Conservation (phyloP, 2,888 invertebrate species). For the Subacronicta megacephala region DNA sequence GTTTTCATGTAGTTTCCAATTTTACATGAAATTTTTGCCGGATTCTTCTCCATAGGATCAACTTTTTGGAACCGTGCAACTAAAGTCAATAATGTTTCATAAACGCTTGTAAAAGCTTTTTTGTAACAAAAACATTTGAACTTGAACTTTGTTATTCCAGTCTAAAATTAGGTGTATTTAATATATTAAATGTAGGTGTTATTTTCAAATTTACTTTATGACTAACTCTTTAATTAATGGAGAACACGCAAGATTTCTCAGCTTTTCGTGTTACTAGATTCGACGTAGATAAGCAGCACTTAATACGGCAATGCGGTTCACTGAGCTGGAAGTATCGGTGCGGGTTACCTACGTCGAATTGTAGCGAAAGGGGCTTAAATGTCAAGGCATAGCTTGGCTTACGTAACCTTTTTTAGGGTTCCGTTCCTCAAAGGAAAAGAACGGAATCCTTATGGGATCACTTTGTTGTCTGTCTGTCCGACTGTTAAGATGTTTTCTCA, state of each 20-base stretch:
- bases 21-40: too few relatives aligned
- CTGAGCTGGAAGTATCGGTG: slow-evolving; percentile 48
- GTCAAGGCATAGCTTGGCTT: slow-evolving; percentile 30
- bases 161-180: too few relatives aligned
- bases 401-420: slow-evolving; percentile 45
- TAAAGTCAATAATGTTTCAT: too few relatives aligned
- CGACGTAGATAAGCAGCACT: slow-evolving; percentile 40
- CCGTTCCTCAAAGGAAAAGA: too few relatives aligned
- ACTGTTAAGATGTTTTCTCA: too few relatives aligned
- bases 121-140: slow-evolving; percentile 28
- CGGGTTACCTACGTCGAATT: slow-evolving; percentile 53
- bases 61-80: too few relatives aligned
- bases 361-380: slow-evolving; percentile 42
- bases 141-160: slow-evolving; percentile 28
- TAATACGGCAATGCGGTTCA: slow-evolving; percentile 40
- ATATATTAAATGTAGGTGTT: too few relatives aligned
- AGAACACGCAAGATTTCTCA: slow-evolving; percentile 18
- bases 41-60: too few relatives aligned
- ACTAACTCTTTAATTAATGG: slow-evolving; percentile 11
- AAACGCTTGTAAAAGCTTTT: too few relatives aligned
- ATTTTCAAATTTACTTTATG: slow-evolving; percentile 21
- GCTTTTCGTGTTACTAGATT: slow-evolving; percentile 20
- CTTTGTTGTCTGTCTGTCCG: too few relatives aligned
- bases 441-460: too few relatives aligned
- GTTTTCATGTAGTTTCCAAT: too few relatives aligned